Evolutionary conservation across 2,888 invertebrate genomes (phyloP).

Genomic region (Drosophila limbata): DNA sequence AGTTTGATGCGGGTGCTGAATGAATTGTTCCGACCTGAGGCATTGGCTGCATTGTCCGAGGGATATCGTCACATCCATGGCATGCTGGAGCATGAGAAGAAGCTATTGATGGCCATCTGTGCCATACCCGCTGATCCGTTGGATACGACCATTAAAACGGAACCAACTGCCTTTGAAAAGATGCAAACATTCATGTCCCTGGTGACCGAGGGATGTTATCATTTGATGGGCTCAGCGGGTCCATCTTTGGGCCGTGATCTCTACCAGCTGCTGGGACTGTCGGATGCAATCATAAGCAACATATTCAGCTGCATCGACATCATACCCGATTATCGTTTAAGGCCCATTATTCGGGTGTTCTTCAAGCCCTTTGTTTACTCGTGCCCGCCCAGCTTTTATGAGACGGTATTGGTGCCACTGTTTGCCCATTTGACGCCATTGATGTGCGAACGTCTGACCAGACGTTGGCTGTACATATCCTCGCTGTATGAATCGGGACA

Average conservation of each 20-base stretch:
- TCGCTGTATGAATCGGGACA: constrained; percentile 91
- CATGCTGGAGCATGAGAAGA: constrained; percentile 91
- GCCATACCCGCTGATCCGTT: constrained; percentile 85
- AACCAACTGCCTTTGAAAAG: constrained; percentile 89
- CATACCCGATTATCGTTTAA: constrained; percentile 94
- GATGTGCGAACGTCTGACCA: constrained; percentile 89
- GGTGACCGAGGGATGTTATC: constrained; percentile 93
- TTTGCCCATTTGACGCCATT: constrained; percentile 91
- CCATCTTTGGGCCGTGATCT: constrained; percentile 94
- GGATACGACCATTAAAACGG: constrained; percentile 85
- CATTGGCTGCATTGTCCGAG: constrained; percentile 88
- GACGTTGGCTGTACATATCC: constrained; percentile 92
- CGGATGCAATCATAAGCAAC: constrained; percentile 90
- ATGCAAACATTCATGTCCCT: constrained; percentile 94
- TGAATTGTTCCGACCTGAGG: constrained; percentile 91
- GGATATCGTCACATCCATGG: constrained; percentile 87
- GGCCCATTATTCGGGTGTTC: constrained; percentile 93
- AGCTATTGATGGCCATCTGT: constrained; percentile 89
- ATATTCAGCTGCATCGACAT: constrained; percentile 86
- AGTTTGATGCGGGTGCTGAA: constrained; percentile 92
- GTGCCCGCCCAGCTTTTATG: constrained; percentile 93
- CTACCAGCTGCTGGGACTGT: constrained; percentile 91
- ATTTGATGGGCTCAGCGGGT: constrained; percentile 92
- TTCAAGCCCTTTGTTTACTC: constrained; percentile 94
- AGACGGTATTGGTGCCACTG: constrained; percentile 91